These are phyloP conservation scores for Channallabes apus DNA, from an alignment of 2,797 vertebrate genomes.

Conservation along the genomic window DNA sequence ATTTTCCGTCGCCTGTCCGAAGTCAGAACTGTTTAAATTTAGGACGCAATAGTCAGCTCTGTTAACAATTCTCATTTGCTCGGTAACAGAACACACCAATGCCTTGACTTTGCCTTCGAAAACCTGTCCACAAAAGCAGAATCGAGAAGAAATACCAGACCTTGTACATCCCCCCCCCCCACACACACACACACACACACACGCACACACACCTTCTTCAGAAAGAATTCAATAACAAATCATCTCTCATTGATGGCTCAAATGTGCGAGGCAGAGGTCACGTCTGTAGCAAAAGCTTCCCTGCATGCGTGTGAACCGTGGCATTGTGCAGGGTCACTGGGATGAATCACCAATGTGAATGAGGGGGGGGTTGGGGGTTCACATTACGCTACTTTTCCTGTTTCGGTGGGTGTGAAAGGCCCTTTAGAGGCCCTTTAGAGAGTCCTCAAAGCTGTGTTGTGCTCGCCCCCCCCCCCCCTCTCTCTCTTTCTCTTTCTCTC, in stretches of 20 bases:
- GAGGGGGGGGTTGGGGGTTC: constrained; percentile 21
- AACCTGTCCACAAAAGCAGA: constrained; percentile 26
- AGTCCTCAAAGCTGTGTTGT: constrained; percentile 71
- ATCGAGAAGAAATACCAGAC: neutral
- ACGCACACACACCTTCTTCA: neutral
- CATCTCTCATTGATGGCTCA: constrained; percentile 33
- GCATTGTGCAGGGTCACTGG: constrained; percentile 36
- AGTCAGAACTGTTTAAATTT: neutral
- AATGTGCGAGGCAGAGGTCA: constrained; percentile 42
- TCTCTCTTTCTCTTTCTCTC: too few species aligned
- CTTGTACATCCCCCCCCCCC: neutral
- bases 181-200: too few species aligned
- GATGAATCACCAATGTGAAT: constrained; percentile 36
- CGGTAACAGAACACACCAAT: constrained; percentile 23
- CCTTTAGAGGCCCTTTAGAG: constrained; percentile 67
- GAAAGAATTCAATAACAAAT: constrained; percentile 39
- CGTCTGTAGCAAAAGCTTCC: constrained; percentile 33
- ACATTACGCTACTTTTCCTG: constrained; percentile 47
- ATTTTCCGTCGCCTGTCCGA: neutral
- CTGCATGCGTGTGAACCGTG: constrained; percentile 35
- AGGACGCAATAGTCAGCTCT: constrained; percentile 4
- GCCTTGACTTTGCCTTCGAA: constrained; percentile 18
- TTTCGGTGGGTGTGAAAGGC: constrained; percentile 52
- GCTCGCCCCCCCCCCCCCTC: constrained; percentile 59
- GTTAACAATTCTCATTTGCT: constrained; percentile 18